Percentiles rank a stretch among this genome's conserved stretches.
Conservation (phyloP, 2,113 vertebrate species). For the Dicrurus megarhynchus region DNA sequence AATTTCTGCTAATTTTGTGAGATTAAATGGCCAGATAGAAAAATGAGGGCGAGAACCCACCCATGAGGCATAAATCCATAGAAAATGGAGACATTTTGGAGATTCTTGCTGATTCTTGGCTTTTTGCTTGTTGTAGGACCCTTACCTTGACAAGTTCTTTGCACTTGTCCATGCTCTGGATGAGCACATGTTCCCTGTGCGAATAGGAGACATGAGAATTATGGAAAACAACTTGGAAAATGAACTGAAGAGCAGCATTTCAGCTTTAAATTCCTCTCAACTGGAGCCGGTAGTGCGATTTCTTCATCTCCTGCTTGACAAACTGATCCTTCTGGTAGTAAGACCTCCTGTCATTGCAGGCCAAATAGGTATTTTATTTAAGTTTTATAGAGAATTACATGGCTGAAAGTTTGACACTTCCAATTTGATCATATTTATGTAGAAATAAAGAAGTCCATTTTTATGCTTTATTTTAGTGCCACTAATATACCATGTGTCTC, state of each 20-base stretch:
- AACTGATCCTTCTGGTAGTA: constrained; percentile 94
- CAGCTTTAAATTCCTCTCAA: constrained; percentile 90
- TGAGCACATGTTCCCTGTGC: constrained; percentile 97
- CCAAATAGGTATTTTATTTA: constrained; percentile 89
- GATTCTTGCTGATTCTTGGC: background rate
- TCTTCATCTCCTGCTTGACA: constrained; percentile 96
- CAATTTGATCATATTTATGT: constrained; percentile 48
- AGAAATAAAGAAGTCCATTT: constrained; percentile 26
- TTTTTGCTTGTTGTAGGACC: constrained; percentile 79
- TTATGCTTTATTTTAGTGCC: constrained; percentile 31
- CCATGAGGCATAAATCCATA: background rate
- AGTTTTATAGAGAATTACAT: constrained; percentile 51
- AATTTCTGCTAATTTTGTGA: background rate
- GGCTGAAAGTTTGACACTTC: constrained; percentile 38
- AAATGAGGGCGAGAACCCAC: background rate
- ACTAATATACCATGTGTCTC: background rate
- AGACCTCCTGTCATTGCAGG: constrained; percentile 96
- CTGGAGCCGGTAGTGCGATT: constrained; percentile 96
- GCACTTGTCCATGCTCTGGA: constrained; percentile 96
- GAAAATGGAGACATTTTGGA: background rate
- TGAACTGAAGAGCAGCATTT: constrained; percentile 94
- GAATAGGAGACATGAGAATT: constrained; percentile 97
- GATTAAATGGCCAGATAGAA: background rate
- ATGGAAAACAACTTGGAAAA: constrained; percentile 98
- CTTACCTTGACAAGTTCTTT: constrained; percentile 97